These are phyloP conservation scores for Euproctis similis DNA, from an alignment of 2,888 invertebrate genomes.

Conservation along the genomic window DNA sequence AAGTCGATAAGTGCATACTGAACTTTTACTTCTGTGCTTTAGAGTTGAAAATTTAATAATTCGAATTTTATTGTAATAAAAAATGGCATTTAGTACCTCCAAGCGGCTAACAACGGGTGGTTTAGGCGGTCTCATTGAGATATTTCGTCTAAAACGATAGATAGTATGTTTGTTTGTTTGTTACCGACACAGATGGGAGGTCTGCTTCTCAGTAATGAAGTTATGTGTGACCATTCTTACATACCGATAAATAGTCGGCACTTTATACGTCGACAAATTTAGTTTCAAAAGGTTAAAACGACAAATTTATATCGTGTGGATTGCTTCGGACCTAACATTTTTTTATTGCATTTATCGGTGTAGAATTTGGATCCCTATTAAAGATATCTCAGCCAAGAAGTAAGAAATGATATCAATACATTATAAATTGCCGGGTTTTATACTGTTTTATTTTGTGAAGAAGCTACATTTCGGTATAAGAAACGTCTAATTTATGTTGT, in stretches of 20 bases:
- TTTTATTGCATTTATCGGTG: no score
- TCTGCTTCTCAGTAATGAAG: slow-evolving; percentile 48
- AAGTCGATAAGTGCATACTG: slow-evolving; percentile 1
- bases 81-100: slow-evolving; percentile 28
- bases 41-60: slow-evolving; percentile 10
- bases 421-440: no score
- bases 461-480: no score
- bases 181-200: slow-evolving; percentile 47
- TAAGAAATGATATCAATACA: no score
- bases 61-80: slow-evolving; percentile 7
- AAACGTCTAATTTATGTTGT: no score
- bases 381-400: no score
- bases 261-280: slow-evolving; percentile 10
- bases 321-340: no score
- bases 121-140: slow-evolving; percentile 53
- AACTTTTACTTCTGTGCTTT: accelerated
- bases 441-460: no score
- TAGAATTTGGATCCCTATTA: no score
- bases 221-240: slow-evolving; percentile 11
- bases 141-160: slow-evolving; percentile 45
- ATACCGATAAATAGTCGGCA: slow-evolving; percentile 6
- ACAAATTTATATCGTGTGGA: not conserved
- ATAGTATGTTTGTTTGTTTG: slow-evolving; percentile 36
- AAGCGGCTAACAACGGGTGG: slow-evolving; percentile 43
- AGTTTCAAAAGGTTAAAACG: slow-evolving; percentile 3